Base-by-base conservation (phyloP, 2,888 invertebrate genomes). In the Anthoptus insignis region DNA sequence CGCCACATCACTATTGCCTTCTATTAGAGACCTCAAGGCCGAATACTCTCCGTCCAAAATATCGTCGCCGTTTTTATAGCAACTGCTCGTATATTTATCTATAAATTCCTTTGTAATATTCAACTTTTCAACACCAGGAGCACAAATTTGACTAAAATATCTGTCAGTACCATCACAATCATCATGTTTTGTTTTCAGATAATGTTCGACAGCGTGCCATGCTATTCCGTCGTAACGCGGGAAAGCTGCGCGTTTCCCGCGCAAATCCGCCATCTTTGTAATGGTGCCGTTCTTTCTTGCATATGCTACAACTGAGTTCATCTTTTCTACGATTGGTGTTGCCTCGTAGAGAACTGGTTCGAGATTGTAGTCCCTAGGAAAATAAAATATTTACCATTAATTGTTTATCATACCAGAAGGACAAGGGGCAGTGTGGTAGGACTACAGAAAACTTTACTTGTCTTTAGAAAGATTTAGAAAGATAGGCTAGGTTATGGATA, bases 171-270 rank as follows among this genome's bases (percentile, higher is more conserved):
- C 76, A 39, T 83, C 83, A 50, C 94, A 94, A 61, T 92, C 83
- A 77, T 86, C 79, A 56, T 85, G 79, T n/a, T 80, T 81, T 77
- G 88, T 70, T 70, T 84, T 73, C 87, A 92, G 16, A 84, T 91
- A 79, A 83, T 90, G 68, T 84, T 86, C 72, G 24, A 95, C 94
- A 0, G 96, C 94, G 73, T 95, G 94, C 94, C 95, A 95, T 9
- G 96, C 96, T 7, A 96, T 88, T 6, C 97, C 96, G 71, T 97
- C 96, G 78, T 95, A 97, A n/a, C 94, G 95, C 1, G 98, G 96
- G 82, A 98, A 97, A 76, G 97, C 97, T 0, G 97, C 97, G 45
- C 95, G 95, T 71, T 95, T 95, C 9, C 96, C 97, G 83, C 91
- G 90, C 24, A 97, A 84, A 76, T 97, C 96, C 53, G 91, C 83